Evolutionary conservation across 1,140 invertebrate genomes (phyloP), one percentile per base, ranked within the genome.

Genomic region (Procambarus clarkii): DNA sequence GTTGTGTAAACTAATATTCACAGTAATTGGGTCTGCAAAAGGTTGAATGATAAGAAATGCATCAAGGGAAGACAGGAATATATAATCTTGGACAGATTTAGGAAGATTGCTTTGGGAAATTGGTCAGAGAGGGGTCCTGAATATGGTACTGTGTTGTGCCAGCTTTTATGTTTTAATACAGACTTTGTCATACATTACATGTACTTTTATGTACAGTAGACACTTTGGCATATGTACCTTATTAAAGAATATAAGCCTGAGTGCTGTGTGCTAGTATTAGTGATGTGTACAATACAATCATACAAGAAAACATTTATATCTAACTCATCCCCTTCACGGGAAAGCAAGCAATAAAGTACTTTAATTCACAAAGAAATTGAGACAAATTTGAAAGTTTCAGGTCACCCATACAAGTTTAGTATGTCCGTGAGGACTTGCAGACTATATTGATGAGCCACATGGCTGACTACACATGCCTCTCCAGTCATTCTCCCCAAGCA

Each of bases 31-130:
- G 69, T 34, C 69, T 74, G 8, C 5, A 24, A 74, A 74, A 44
- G n/a, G 15, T 34, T 74, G n/a, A 69, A 69, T 74, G n/a, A 74
- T 74, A 21, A 74, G 24, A 74, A 74, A 74, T 74, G 69, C 69
- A 24, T 74, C 34, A 74, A 34, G 69, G 69, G 69, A 74, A 74
- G 69, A 74, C 69, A 74, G 69, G 69, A 74, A 74, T 74, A 74
- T 74, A 74, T 9, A 74, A 74, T 74, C 69, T 74, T 74, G 24
- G 69, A 74, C 69, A 74, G 69, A 74, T 74, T 74, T 34, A 24
- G 69, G 69, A 74, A 74, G 69, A 74, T 74, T 74, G n/a, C 21
- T 74, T 74, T 74, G 24, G 24, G 34, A 74, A 34, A 24, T 34
- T 9, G n/a, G 24, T 74, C 18, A n/a, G 60, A 18, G 60, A 74